phyloP scores from a whole-genome alignment of 2,797 vertebrate species.

The Myripristis jacobus region DNA sequence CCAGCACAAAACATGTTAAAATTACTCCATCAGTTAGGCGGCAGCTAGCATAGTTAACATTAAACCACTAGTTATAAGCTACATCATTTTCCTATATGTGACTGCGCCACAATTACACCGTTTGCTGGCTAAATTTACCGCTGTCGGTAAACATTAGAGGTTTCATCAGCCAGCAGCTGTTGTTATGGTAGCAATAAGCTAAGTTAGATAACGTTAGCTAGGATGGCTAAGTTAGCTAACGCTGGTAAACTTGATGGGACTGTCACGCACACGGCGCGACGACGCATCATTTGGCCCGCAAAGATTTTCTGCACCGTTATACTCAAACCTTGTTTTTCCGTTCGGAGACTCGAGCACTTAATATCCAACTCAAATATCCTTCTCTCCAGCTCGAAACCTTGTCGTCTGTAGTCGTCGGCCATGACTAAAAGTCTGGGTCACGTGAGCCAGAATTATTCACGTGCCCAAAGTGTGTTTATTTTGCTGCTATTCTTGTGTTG shows the following conservation, averaged over 20 bases:
- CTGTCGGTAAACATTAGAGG: slow-evolving; percentile 7
- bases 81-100: no score
- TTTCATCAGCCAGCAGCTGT: slow-evolving; percentile 59
- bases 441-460: slow-evolving; percentile 80
- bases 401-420: slow-evolving; percentile 88
- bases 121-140: fast-evolving
- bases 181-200: slow-evolving; percentile 69
- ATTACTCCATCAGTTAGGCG: neutral
- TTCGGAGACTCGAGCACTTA: slow-evolving; percentile 84
- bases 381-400: slow-evolving; percentile 87
- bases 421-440: slow-evolving; percentile 83
- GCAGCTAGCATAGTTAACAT: neutral
- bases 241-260: slow-evolving; percentile 38
- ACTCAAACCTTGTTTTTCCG: slow-evolving; percentile 83
- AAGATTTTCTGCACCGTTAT: neutral
- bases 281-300: neutral
- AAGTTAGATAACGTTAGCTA: slow-evolving; percentile 58
- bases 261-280: neutral
- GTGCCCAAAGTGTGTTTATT: slow-evolving; percentile 57
- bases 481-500: neutral
- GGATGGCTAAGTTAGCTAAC: slow-evolving; percentile 52
- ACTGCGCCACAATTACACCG: fast-evolving
- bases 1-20: neutral
- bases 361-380: slow-evolving; percentile 87
- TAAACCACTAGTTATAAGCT: no score